Percentiles rank a stretch among this genome's conserved stretches.
Conservation (phyloP, 1,140 invertebrate genomes). For the Diachasma alloeum region DNA sequence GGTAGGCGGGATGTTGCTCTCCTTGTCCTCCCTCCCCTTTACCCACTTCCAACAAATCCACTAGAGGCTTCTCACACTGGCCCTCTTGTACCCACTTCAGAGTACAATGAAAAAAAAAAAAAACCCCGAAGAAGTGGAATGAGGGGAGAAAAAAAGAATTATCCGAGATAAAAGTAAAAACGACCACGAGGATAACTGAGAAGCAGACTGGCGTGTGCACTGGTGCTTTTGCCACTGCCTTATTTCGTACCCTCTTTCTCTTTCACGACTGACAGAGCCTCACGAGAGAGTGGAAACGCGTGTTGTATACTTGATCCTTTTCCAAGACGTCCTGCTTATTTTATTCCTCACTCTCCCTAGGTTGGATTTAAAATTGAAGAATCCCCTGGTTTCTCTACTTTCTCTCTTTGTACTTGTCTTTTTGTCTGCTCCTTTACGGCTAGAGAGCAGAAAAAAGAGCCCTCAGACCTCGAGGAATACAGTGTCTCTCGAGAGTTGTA, state of each 20-base stretch:
- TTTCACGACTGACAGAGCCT: conserved; percentile 12
- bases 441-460: neutral
- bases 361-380: conserved; percentile 7
- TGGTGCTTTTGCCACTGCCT: conserved; percentile 35
- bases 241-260: conserved; percentile 9
- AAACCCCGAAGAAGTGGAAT: neutral
- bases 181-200: conserved; percentile 44
- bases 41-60: neutral
- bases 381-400: neutral
- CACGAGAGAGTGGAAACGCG: conserved; percentile 30
- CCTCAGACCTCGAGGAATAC: neutral
- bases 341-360: neutral
- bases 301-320: conserved; percentile 25
- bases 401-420: neutral
- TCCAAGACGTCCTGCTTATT: conserved; percentile 13
- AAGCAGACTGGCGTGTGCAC: conserved; percentile 32
- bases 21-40: neutral
- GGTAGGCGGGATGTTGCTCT: neutral
- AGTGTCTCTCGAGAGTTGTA: neutral
- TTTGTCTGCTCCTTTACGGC: neutral
- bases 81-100: neutral
- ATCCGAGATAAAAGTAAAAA: neutral
- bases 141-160: neutral
- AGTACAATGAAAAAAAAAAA: neutral
- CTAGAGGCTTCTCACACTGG: neutral